Evolutionary conservation across 2,113 vertebrate genomes (phyloP).

Genomic region (Tringa solitaria): DNA sequence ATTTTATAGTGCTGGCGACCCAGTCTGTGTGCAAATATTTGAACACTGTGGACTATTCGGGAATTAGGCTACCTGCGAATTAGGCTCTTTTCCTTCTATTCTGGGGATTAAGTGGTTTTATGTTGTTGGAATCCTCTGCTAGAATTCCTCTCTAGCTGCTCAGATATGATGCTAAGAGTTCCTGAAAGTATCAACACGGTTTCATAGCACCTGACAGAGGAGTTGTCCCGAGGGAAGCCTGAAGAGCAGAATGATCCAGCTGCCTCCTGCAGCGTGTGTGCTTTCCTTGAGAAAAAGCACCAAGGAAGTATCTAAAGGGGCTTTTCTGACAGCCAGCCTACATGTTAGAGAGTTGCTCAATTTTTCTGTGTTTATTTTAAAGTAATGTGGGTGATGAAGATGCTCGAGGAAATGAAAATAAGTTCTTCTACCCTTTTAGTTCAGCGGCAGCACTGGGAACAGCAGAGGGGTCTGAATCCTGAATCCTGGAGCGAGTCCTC

Average conservation of each 20-base stretch:
- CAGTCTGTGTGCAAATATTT: background rate
- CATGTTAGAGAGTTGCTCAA: background rate
- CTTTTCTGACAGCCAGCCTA: background rate
- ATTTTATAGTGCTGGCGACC: background rate
- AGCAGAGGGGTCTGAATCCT: background rate
- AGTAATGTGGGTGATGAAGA: background rate
- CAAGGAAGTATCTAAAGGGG: background rate
- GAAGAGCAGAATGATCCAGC: background rate
- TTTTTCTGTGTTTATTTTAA: background rate
- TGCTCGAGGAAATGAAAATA: background rate
- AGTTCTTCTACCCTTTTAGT: background rate
- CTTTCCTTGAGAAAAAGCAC: background rate
- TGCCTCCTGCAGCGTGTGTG: background rate
- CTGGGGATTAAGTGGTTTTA: background rate
- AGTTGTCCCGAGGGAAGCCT: background rate
- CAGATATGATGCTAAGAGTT: background rate
- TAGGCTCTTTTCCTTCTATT: background rate
- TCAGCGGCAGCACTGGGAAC: background rate
- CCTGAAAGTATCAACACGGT: background rate
- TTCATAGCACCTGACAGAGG: background rate
- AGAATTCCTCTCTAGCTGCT: background rate
- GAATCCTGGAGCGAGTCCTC: background rate
- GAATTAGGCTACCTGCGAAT: constrained; percentile 21
- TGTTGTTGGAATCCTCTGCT: background rate
- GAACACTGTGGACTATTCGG: background rate